Percentiles rank a stretch among this genome's conserved stretches.
These are phyloP conservation scores for Ischnura elegans DNA, from an alignment of 2,888 invertebrate species.

Conservation along the genomic window DNA sequence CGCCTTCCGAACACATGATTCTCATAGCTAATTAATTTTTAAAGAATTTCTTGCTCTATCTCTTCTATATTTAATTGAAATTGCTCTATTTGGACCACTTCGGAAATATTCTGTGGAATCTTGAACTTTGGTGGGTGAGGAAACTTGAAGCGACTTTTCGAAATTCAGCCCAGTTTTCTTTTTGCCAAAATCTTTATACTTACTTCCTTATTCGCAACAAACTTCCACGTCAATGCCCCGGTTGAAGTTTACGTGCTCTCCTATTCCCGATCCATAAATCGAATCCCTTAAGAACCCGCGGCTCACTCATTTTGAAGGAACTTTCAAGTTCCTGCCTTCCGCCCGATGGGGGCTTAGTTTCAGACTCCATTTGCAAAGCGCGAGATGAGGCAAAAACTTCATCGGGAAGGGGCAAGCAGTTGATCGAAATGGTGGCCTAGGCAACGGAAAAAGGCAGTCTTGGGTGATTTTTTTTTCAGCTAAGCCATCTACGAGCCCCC, in stretches of 20 bases:
- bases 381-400: slow-evolving; percentile 34
- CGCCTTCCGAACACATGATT: too few species aligned
- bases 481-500: neutral
- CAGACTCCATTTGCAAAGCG: slow-evolving; percentile 9
- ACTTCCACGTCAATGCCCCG: neutral
- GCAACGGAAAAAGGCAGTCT: neutral
- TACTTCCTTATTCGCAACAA: neutral
- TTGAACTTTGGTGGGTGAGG: neutral
- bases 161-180: neutral
- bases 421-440: neutral
- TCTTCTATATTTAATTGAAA: neutral
- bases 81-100: neutral
- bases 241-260: neutral
- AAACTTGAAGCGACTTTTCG: neutral
- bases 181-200: neutral
- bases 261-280: slow-evolving; percentile 36
- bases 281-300: neutral
- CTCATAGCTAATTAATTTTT: too few species aligned
- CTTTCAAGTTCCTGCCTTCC: neutral
- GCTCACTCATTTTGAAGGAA: slow-evolving; percentile 2
- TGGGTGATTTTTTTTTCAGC: neutral
- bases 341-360: neutral
- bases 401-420: neutral
- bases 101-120: neutral
- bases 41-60: too few species aligned